Evolutionary conservation across 2,888 invertebrate species (phyloP).

Genomic region (Villa cingulata): DNA sequence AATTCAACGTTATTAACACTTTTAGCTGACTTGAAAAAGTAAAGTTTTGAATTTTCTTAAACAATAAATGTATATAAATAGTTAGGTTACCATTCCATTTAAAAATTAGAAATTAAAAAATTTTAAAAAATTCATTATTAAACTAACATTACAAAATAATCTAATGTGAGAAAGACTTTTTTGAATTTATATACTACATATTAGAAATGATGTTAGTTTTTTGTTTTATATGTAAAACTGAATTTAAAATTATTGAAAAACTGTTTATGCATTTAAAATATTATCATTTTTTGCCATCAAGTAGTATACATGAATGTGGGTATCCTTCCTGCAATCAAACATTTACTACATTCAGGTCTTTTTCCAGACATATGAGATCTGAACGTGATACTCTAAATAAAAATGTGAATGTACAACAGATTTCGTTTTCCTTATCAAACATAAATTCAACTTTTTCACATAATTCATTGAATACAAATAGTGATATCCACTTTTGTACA

Average conservation of each 20-base stretch:
- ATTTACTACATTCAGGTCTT: not conserved
- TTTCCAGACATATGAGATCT: not conserved
- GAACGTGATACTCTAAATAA: not conserved
- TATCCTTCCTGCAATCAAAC: not conserved
- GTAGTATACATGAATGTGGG: not conserved
- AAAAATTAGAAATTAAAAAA: too few species aligned
- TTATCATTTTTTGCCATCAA: not conserved
- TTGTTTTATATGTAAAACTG: not conserved
- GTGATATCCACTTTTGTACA: not conserved
- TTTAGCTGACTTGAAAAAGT: too few species aligned
- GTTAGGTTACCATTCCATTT: too few species aligned
- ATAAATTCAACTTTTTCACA: not conserved
- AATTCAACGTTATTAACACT: too few species aligned
- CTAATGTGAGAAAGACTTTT: too few species aligned
- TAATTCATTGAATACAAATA: not conserved
- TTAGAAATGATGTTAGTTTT: not conserved
- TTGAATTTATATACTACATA: too few species aligned
- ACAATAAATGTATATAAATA: too few species aligned
- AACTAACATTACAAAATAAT: too few species aligned
- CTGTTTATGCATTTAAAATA: not conserved
- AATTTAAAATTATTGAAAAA: not conserved
- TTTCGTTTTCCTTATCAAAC: not conserved
- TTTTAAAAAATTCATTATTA: too few species aligned
- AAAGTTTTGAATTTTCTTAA: too few species aligned
- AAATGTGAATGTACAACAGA: not conserved